phyloP scores from a whole-genome alignment of 2,888 invertebrate species.

The Tenodera sinensis region DNA sequence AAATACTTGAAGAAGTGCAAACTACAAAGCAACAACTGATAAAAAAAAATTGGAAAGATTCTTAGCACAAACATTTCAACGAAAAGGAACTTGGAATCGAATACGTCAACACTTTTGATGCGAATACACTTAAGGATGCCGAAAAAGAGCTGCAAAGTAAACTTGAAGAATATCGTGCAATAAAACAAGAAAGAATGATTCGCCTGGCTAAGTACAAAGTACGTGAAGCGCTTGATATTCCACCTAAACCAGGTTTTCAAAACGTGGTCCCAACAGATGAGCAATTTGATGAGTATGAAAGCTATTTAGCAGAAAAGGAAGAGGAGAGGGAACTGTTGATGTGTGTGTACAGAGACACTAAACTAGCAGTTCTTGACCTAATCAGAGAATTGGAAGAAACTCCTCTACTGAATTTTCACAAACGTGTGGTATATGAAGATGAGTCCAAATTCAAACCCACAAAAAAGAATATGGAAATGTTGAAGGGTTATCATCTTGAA shows the following conservation, averaged over 20 bases:
- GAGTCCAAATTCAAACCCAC: constrained; percentile 52
- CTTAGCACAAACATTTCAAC: too few relatives aligned
- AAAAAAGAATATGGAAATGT: constrained; percentile 57
- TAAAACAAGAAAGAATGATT: too few relatives aligned
- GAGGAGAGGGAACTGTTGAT: neutral
- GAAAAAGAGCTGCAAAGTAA: too few relatives aligned
- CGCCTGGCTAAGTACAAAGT: too few relatives aligned
- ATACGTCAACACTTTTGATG: too few relatives aligned
- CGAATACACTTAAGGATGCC: too few relatives aligned
- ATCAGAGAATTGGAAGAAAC: constrained; percentile 14
- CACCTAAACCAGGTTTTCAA: neutral
- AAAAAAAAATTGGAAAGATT: too few relatives aligned
- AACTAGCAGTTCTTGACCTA: neutral
- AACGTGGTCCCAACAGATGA: neutral
- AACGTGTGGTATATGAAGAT: constrained; percentile 43
- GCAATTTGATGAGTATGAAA: neutral
- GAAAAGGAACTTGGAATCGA: too few relatives aligned
- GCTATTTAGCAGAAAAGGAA: neutral
- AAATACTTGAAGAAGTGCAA: too few relatives aligned
- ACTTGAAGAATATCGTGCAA: too few relatives aligned
- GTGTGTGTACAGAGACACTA: neutral
- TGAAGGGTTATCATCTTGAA: constrained; percentile 50
- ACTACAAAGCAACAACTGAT: too few relatives aligned
- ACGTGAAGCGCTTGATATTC: neutral
- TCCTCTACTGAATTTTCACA: constrained; percentile 47